Conservation (phyloP, 1,140 invertebrate species). For the Panagrolaimus sp. region DNA sequence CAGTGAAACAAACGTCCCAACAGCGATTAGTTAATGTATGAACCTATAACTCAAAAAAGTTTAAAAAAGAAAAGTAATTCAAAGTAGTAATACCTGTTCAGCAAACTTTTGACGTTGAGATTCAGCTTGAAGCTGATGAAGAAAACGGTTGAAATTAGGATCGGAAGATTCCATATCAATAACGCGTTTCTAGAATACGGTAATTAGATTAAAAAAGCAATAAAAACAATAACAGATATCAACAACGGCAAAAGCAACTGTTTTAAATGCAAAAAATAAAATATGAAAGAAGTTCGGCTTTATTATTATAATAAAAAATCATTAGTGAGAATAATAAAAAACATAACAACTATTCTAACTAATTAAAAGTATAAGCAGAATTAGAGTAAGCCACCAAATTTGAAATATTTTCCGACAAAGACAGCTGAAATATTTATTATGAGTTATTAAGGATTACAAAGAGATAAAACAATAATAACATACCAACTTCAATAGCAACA, state of each 20-base stretch:
- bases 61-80: not conserved
- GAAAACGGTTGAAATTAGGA: constrained; percentile 19
- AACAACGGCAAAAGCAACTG: not conserved
- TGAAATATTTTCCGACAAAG: constrained; percentile 5
- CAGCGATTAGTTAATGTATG: constrained; percentile 47
- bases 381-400: not conserved
- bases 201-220: not conserved
- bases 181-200: not conserved
- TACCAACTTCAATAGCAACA: constrained; percentile 20
- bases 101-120: constrained; percentile 24
- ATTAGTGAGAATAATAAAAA: not conserved
- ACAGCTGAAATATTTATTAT: not conserved
- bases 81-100: constrained; percentile 21
- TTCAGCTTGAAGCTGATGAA: constrained; percentile 29
- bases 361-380: not conserved
- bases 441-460: not conserved
- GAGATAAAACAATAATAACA: not conserved
- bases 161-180: constrained; percentile 14
- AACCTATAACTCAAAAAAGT: constrained; percentile 24
- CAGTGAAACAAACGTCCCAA: constrained; percentile 53
- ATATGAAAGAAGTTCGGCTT: not conserved
- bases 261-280: not conserved
- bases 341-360: not conserved
- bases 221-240: constrained; percentile 5
- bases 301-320: not conserved